Evolutionary conservation across 1,140 invertebrate species (phyloP).

Genomic region (Gonioctena quinquepunctata): DNA sequence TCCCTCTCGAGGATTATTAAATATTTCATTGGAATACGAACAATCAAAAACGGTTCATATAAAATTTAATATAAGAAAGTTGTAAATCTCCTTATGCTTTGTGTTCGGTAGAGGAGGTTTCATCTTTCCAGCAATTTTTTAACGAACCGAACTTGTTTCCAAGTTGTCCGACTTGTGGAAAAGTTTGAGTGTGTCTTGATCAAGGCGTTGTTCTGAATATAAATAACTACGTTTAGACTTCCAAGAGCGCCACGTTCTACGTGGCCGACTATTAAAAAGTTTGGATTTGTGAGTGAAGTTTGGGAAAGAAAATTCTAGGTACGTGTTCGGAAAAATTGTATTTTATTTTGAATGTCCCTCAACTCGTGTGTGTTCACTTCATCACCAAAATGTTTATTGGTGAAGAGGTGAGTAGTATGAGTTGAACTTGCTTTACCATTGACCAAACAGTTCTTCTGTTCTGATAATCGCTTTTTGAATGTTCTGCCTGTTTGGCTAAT

Average conservation of each 20-base stretch:
- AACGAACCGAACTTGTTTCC: no score
- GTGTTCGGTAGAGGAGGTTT: background rate
- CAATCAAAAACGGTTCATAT: background rate
- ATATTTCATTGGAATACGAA: background rate
- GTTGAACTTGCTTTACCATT: no score
- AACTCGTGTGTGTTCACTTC: no score
- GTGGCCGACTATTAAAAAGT: background rate
- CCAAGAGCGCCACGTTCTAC: background rate
- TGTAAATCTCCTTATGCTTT: background rate
- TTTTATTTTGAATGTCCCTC: no score
- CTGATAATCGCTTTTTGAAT: no score
- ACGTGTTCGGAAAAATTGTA: no score
- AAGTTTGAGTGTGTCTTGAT: background rate
- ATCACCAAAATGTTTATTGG: no score
- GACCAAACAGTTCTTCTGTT: no score
- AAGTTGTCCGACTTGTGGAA: background rate
- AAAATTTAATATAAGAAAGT: background rate
- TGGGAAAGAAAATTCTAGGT: no score
- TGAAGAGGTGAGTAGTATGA: no score
- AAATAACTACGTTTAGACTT: background rate
- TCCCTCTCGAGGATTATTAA: background rate
- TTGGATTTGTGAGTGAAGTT: background rate
- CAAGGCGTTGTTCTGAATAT: conserved; percentile 8
- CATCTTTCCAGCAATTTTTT: background rate
- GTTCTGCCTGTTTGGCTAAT: no score